phyloP scores from a whole-genome alignment of 2,888 invertebrate genomes.

The Tolmerus cingulatus region DNA sequence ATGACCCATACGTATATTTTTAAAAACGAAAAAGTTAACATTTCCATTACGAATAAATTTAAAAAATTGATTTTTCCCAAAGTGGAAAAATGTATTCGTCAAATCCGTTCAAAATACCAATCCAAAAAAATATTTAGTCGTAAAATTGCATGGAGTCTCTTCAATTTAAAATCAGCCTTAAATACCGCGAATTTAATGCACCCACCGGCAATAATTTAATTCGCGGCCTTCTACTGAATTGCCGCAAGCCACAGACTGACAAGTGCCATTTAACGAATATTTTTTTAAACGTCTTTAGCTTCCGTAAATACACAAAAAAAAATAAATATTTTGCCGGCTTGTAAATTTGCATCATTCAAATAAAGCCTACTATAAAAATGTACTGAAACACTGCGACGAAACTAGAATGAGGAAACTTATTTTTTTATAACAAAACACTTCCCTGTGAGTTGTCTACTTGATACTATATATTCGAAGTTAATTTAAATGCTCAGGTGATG shows the following conservation, averaged over 20 bases:
- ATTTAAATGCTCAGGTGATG: slow-evolving; percentile 16
- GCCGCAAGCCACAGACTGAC: not conserved
- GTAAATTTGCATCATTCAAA: not conserved
- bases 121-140: not conserved
- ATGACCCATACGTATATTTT: no score
- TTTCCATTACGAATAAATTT: not conserved
- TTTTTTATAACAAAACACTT: not conserved
- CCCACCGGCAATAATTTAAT: not conserved
- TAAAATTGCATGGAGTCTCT: not conserved
- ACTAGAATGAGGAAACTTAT: not conserved
- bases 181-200: not conserved
- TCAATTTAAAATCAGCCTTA: not conserved
- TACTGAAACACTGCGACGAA: not conserved
- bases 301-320: slow-evolving; percentile 13
- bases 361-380: not conserved
- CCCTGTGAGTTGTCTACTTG: not conserved
- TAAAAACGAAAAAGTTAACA: not conserved
- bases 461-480: not conserved
- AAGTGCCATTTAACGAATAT: slow-evolving; percentile 21
- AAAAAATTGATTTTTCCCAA: not conserved
- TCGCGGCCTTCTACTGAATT: not conserved
- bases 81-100: not conserved
- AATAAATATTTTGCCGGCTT: not conserved
- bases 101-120: not conserved
- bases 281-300: not conserved